Base-by-base conservation (phyloP, 2,797 vertebrate genomes). In the Sandelia bainsii region DNA sequence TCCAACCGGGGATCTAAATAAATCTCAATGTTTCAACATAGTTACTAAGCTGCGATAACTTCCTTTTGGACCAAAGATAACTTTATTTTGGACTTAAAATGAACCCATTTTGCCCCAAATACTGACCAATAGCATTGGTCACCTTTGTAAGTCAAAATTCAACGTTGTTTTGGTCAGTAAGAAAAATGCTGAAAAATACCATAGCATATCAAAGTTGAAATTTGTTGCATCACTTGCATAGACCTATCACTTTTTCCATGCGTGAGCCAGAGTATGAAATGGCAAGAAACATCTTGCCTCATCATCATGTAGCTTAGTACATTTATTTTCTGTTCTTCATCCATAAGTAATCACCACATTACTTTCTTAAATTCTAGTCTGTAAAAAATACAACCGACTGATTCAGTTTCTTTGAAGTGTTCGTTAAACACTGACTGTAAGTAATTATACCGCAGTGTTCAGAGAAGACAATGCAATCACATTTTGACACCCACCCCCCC, bases 401-500 rank as follows among this genome's bases (percentile, higher is more conserved):
- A 53, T 42, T 8, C 20, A 40, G 8, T 51, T 25, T 29, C 22
- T 63, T 44, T 40, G 14, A 45, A 29, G 17, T 12, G 14, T 44
- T 78, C 32, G 14, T 44, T n/a, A 32, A 39, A 12, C 29, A 51
- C 23, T 37, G 3, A 42, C 5, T 22, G 42, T 34, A 20, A 60
- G 25, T 48, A 57, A 63, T 48, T 40, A 25, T 14, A 50, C 8
- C 32, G 16, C 22, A 23, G 40, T 19, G 3, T 45, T 67, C 64
- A 32, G 52, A n/a, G 52, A 57, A 69, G 70, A 62, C 34, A 65
- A 69, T 37, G 32, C 25, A 48, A 66, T 76, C 69, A 72, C 4
- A 10, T 63, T 80, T 45, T 46, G 67, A 72, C 57, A 73, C 67
- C 80, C 79, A 66, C 75, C 67, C 80, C 77, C 66, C 75, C 67